A percentile compares a stretch with the other conserved stretches of the same genome.
Evolutionary conservation across 1,140 invertebrate genomes (phyloP).

Genomic region (Popillia japonica): DNA sequence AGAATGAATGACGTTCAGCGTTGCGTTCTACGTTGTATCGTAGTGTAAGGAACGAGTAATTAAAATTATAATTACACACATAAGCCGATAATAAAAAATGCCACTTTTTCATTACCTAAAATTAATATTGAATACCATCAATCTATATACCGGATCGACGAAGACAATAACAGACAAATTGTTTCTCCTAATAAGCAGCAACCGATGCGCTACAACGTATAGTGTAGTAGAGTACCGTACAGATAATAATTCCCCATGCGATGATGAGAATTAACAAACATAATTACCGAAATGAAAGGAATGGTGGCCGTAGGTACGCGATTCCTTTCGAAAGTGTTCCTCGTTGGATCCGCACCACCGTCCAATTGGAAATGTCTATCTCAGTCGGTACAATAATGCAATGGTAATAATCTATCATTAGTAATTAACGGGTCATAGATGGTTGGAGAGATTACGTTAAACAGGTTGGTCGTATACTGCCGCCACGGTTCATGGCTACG

Average conservation of each 20-base stretch:
- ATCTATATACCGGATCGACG: conserved; percentile 16
- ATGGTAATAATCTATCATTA: conserved; percentile 40
- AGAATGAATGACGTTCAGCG: conserved; percentile 3
- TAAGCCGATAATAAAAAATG: conserved; percentile 16
- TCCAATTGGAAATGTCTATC: conserved; percentile 37
- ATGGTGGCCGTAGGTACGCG: conserved; percentile 29
- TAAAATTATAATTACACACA: conserved; percentile 33
- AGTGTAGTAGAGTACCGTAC: background rate
- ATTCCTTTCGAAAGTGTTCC: conserved; percentile 16
- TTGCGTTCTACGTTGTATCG: background rate
- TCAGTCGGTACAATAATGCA: conserved; percentile 34
- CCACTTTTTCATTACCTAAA: conserved; percentile 22
- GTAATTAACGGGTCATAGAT: conserved; percentile 40
- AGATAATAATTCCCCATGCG: conserved; percentile 17
- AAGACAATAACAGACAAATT: conserved; percentile 32
- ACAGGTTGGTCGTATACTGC: conserved; percentile 31
- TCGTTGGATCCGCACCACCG: conserved; percentile 23
- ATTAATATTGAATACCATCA: conserved; percentile 31
- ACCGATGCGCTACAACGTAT: background rate
- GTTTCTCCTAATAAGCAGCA: conserved; percentile 31
- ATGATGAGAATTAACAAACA: conserved; percentile 32
- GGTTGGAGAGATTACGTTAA: conserved; percentile 37
- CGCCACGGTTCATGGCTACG: conserved; percentile 24
- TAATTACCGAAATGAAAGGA: conserved; percentile 35
- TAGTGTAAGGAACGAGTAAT: conserved; percentile 7